Percentiles rank a stretch among this genome's conserved stretches.
phyloP scores from a whole-genome alignment of 2,797 vertebrate species.

The Steatocranus sp. region DNA sequence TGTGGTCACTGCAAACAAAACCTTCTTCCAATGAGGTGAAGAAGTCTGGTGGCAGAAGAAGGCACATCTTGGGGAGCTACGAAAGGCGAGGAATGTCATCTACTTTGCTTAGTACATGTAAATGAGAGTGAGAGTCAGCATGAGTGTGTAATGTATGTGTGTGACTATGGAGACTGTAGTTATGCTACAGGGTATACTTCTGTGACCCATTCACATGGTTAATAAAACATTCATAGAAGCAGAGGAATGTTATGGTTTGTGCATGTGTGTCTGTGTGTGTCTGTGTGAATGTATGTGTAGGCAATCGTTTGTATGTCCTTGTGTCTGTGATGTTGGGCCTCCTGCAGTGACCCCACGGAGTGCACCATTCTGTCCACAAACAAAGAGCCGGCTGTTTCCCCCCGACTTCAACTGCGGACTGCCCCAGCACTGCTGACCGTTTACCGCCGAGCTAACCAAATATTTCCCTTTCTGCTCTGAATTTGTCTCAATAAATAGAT shows the following conservation, averaged over 20 bases:
- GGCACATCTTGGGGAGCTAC: conserved; percentile 33
- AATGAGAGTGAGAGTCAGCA: conserved; percentile 41
- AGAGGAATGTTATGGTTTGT: conserved; percentile 80
- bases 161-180: conserved; percentile 65
- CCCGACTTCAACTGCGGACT: conserved; percentile 74
- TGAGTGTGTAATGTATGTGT: conserved; percentile 29
- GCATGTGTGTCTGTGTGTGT: conserved; percentile 9
- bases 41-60: background rate
- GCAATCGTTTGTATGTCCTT: conserved; percentile 58
- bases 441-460: conserved; percentile 80
- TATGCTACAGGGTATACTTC: conserved; percentile 72
- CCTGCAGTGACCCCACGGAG: conserved; percentile 84
- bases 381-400: conserved; percentile 84
- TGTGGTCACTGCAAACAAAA: background rate
- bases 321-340: conserved; percentile 79
- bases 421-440: conserved; percentile 70
- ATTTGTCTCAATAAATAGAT: conserved; percentile 83
- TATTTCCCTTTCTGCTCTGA: conserved; percentile 81
- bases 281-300: conserved; percentile 33
- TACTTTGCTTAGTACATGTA: conserved; percentile 26
- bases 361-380: conserved; percentile 84
- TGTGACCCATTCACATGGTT: conserved; percentile 81
- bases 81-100: conserved; percentile 46
- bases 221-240: conserved; percentile 83
- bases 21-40: background rate